These are phyloP conservation scores for Thymelicus acteon DNA, from an alignment of 2,888 invertebrate genomes.

Conservation along the genomic window DNA sequence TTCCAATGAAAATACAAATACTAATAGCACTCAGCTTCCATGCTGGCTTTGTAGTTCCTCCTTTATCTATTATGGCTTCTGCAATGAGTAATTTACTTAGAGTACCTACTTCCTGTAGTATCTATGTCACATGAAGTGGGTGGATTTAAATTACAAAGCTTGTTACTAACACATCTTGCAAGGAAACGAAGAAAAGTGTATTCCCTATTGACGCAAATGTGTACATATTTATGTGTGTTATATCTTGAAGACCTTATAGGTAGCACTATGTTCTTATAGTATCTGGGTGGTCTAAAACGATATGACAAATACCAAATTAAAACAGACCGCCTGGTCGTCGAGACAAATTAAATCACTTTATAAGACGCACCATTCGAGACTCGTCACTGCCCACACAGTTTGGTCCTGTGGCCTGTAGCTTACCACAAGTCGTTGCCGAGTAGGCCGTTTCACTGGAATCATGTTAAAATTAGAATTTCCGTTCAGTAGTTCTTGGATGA, in stretches of 20 bases:
- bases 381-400: constrained; percentile 65
- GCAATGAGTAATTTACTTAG: constrained; percentile 13
- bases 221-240: neutral
- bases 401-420: constrained; percentile 67
- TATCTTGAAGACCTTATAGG: constrained; percentile 17
- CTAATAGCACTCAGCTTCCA: neutral
- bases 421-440: constrained; percentile 69
- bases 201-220: neutral
- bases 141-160: constrained; percentile 1
- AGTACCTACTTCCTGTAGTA: constrained; percentile 13
- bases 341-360: constrained; percentile 78
- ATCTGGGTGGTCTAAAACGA: constrained; percentile 44
- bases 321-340: constrained; percentile 56
- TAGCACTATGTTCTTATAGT: constrained; percentile 21
- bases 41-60: neutral
- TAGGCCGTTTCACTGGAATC: constrained; percentile 76
- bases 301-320: constrained; percentile 57
- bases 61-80: constrained; percentile 23
- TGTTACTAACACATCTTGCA: constrained; percentile 11
- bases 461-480: constrained; percentile 82
- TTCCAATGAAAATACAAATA: neutral
- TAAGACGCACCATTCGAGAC: constrained; percentile 62
- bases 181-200: constrained; percentile 1
- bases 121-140: constrained; percentile 15
- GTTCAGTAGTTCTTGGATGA: constrained; percentile 76